Base-by-base conservation (phyloP, 2,888 invertebrate genomes). In the Orthosia cruda region DNA sequence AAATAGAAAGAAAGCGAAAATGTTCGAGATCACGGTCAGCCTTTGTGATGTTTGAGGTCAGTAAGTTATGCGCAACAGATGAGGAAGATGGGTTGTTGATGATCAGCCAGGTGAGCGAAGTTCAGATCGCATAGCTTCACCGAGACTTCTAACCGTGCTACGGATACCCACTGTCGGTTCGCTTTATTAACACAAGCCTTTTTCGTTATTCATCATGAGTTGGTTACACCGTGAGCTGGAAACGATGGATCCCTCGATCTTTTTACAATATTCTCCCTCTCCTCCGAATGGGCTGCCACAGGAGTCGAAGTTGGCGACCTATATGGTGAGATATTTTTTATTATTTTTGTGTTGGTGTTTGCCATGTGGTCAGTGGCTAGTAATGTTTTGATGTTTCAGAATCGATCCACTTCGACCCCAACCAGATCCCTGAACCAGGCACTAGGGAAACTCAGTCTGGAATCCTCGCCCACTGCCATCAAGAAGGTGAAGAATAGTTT, bases 271-370 rank as follows among this genome's bases (percentile, higher is more conserved):
- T 93, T 97, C 80, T 45, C 85, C 83, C 12, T 77, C 98, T 78
- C 97, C 98, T 81, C 97, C 98, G 74, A 97, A 97, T 96, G 98
- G 98, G 90, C 97, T 98, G 89, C 98, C 98, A 64, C 98, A 98
- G 94, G 98, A 98, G 95, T 98, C 98, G 79, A 98, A 98, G 95
- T 96, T 98, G 92, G 98, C 98, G 77, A 98, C 98, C 80, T 98
- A 98, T 93, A 98, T 98, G 98, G 98, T 98, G 87, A 87, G 90
- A 57, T 52, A 13, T 40, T 52, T 70, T 54, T 40, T 49, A 61
- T 40, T 40, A 55, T 32, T 70, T 79, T 57, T 15, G 16, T 55
- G 32, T 58, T 47, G 9, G 63, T 59, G n/a, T 71, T 5, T 65
- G 13, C 64, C 20, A 72, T 63, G 18, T 76, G 58, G 68, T 68